These are phyloP conservation scores for Neelides sp. DNA, from an alignment of 1,140 invertebrate species.

Conservation along the genomic window DNA sequence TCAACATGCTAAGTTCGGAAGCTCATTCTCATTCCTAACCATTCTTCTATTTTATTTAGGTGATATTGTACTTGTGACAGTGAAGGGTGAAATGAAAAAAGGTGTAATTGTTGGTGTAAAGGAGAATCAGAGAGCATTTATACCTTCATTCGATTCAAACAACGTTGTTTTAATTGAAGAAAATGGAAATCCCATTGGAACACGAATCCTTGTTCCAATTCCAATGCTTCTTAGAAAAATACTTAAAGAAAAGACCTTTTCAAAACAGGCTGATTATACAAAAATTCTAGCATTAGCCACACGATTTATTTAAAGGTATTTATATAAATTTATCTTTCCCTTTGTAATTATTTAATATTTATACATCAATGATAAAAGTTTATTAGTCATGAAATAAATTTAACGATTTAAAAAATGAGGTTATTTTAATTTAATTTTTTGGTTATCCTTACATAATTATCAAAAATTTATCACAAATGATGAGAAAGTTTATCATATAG, in stretches of 20 bases:
- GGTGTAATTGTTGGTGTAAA: slow-evolving; percentile 87
- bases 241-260: slow-evolving; percentile 62
- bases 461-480: no score
- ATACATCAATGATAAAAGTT: no score
- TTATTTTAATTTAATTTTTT: no score
- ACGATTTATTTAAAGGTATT: slow-evolving; percentile 84
- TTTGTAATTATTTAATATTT: no score
- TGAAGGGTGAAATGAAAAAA: slow-evolving; percentile 93
- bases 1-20: not conserved
- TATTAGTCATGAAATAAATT: no score
- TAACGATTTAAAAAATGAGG: no score
- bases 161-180: slow-evolving; percentile 95
- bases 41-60: slow-evolving; percentile 44
- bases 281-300: slow-evolving; percentile 87
- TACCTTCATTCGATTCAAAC: slow-evolving; percentile 91
- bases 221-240: slow-evolving; percentile 80
- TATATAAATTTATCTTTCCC: no score
- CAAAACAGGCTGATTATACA: slow-evolving; percentile 82
- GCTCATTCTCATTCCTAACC: not conserved
- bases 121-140: slow-evolving; percentile 62
- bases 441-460: no score
- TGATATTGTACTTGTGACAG: slow-evolving; percentile 83
- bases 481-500: no score
- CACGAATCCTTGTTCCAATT: slow-evolving; percentile 84
- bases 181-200: slow-evolving; percentile 76